Conservation (phyloP, 2,113 vertebrate genomes). For the Scolopax mira region DNA sequence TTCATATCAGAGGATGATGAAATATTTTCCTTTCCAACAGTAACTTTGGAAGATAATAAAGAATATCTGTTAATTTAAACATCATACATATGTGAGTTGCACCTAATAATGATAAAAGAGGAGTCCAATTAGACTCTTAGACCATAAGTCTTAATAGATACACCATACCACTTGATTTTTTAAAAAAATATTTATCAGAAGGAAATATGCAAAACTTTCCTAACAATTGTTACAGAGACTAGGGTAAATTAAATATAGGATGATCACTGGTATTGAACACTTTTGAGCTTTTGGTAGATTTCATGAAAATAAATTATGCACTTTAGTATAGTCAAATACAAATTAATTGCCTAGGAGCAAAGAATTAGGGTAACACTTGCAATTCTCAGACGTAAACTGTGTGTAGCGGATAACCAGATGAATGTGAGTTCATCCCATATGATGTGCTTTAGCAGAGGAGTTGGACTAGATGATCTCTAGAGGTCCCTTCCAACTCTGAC, state of each 20-base stretch:
- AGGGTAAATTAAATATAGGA: background rate
- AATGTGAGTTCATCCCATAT: no score
- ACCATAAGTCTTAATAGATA: background rate
- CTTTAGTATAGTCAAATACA: background rate
- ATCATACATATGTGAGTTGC: background rate
- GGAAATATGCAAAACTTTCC: background rate
- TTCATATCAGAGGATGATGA: background rate
- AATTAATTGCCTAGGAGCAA: background rate
- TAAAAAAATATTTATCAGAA: background rate
- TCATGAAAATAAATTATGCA: background rate
- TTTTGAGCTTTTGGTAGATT: background rate
- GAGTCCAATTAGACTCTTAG: background rate
- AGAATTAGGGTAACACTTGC: background rate
- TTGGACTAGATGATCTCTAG: no score
- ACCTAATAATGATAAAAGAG: background rate
- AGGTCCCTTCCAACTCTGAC: no score
- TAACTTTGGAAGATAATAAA: background rate
- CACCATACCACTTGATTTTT: background rate
- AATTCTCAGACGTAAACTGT: background rate
- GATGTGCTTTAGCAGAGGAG: no score
- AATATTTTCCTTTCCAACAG: background rate
- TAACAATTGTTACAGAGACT: background rate
- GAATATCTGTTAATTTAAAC: background rate
- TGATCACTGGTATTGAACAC: background rate
- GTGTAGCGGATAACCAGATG: background rate